A percentile compares a stretch with the other conserved stretches of the same genome.
Evolutionary conservation across 2,113 vertebrate species (phyloP).

Genomic region (Galbula dea): DNA sequence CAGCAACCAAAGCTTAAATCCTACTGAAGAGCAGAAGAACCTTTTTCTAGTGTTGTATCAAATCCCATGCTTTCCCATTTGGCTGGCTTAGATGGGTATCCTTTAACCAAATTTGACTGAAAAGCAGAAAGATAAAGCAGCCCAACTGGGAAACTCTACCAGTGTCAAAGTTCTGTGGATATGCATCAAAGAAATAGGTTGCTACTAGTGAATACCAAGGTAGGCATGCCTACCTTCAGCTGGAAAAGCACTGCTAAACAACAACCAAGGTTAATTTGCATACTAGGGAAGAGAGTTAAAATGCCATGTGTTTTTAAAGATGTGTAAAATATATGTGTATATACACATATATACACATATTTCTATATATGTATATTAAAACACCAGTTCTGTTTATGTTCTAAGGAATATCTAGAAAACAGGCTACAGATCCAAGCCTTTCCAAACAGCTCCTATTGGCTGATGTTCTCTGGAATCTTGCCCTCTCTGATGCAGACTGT

Average conservation of each 20-base stretch:
- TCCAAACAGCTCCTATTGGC: not conserved
- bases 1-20: not conserved
- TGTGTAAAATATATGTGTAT: too few relatives aligned
- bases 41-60: not conserved
- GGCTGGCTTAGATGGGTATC: not conserved
- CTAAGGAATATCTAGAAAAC: not conserved
- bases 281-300: not conserved
- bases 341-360: too few relatives aligned
- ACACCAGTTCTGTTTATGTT: not conserved
- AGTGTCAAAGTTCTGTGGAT: not conserved
- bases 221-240: not conserved
- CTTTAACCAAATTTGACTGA: not conserved
- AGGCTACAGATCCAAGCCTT: not conserved
- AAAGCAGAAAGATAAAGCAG: not conserved
- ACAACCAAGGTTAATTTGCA: not conserved
- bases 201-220: not conserved
- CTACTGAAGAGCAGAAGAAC: not conserved
- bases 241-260: not conserved
- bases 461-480: not conserved
- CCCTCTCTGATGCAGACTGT: not conserved
- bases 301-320: not conserved
- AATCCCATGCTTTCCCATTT: not conserved
- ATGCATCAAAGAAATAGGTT: not conserved
- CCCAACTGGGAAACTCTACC: not conserved
- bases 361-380: not conserved